Base-by-base conservation (phyloP, 2,797 vertebrate genomes). In the Xenentodon cancila region DNA sequence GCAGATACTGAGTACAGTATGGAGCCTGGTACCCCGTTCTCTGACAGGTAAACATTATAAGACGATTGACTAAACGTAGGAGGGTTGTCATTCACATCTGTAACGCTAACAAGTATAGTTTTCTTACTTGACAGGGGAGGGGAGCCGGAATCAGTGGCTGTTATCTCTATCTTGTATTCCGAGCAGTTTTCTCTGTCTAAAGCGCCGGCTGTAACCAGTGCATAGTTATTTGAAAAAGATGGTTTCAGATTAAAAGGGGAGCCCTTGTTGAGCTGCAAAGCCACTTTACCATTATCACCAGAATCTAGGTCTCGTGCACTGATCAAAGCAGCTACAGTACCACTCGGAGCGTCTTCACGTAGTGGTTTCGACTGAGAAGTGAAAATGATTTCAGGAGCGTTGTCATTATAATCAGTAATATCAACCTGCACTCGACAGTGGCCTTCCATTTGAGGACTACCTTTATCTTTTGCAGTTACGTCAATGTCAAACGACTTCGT, bases 31-130 rank as follows among this genome's bases (percentile, higher is more conserved):
- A 77, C 11, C 9, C 93, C 94, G 51, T 97, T 96, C 81, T 97
- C 96, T 12, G 88, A 91, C 18, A 96, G 85, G 20, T 95, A 95
- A 1, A 96, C 91, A 18, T 93, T 92, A 0, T 95, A 96, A 2
- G 86, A 93, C 7, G 89, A 46, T 44, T 95, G 93, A 1, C 90
- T 82, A 19, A 92, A 84, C 4, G 86, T 71, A 30, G 96, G 96
- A 0, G 91, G 80, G 0, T 96, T 96, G 80, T 97, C 96, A 1
- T 97, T 97, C 44, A 97, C 84, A 72, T 98, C 96, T 5, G 93
- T 93, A 27, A 97, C 84, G 53, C 82, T 93, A 20, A 97, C 92
- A 21, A 84, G 17, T 19, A 97, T 85, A 0, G 53, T 86, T 42
- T 92, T 95, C 7, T 88, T 87, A 0, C 81, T 93, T 5, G 88